Evolutionary conservation across 2,797 vertebrate genomes (phyloP), one percentile per base, ranked within the genome.

Genomic region (Pteronotus mesoamericanus): DNA sequence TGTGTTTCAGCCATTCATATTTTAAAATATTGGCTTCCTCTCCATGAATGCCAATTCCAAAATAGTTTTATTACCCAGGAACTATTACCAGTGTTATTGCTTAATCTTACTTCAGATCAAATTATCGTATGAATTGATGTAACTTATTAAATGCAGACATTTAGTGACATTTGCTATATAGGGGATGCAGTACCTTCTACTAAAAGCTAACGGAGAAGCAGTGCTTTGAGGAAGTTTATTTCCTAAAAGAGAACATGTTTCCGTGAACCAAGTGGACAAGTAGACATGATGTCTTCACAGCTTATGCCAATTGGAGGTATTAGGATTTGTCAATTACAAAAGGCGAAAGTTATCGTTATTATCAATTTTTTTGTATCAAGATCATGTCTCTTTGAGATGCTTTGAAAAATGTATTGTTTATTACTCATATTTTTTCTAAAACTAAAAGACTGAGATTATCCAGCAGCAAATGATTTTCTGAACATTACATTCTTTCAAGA

Each of bases 401-500:
- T 80, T 94, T 61, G n/a, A 64, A 46, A 85, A 74, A 89, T 21
- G 6, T 18, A 75, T 37, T 66, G 9, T 24, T 80, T 68, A 26
- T 46, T 46, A 46, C 83, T 55, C 32, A 6, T 42, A n/a, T 53
- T 69, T 88, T 79, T 32, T 26, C 37, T 84, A 86, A 74, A 89
- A 34, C 37, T 39, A 48, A 77, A 37, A 59, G 69, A 86, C 59
- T 66, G 55, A 34, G 84, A 42, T 55, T 51, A 82, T 14, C 55
- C 53, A 79, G 82, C 72, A 94, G 66, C 91, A 84, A 91, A 79
- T 91, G 69, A 29, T 84, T 89, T 95, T 82, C 88, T 71, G 77
- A 82, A 94, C n/a, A 69, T 94, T 91, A 42, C 89, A 91, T 75
- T 96, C 95, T 91, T 66, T 80, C 39, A 94, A 92, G 88, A 61